Evolutionary conservation across 2,888 invertebrate species (phyloP), one percentile per base, ranked within the genome.

Genomic region (Empis livida): DNA sequence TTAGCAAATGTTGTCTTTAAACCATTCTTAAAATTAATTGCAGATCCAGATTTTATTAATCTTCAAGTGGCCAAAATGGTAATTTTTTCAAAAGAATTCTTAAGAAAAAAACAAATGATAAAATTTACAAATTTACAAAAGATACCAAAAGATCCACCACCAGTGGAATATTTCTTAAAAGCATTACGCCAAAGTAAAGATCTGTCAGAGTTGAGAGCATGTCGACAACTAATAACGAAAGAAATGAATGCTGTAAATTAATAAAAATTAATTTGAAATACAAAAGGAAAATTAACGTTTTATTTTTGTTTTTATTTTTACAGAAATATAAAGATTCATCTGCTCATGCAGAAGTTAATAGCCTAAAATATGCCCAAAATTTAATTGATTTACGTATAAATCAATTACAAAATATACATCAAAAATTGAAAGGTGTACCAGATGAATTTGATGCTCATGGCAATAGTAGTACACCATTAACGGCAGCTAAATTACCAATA

Each of bases 11-110:
- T 55, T 42, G 39, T 56, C 2, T 45, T 53, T n/a, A 57, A 57
- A 49, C 52, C 55, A 8, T 37, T 54, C 3, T 44, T 55, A 8
- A 51, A 54, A 20, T 50, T 54, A 47, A 10, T 57, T 10, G 51
- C 56, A 2, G 57, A 57, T 49, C 55, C 57, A 8, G 57, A 57
- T 49, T 55, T 55, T 49, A 43, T 57, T 10, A 57, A 57, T 54
- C 46, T 56, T 32, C 54, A 55, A 54, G 54, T 55, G 30, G 56
- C 56, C 14, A 49, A 51, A 52, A 37, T 52, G 48, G 54, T 54
- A 45, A 41, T 41, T 20, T 31, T 30, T 45, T 30, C 2, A 3
- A 41, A 9, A 6, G 6, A 27, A 41, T 27, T n/a, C 5, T 27
- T 27, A 32, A 32, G n/a, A 5, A n/a, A n/a, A 32, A 5, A n/a